These are phyloP conservation scores for Tethya wilhelma DNA, from an alignment of 37 sponge, comb jelly and placozoan species.

Conservation along the genomic window DNA sequence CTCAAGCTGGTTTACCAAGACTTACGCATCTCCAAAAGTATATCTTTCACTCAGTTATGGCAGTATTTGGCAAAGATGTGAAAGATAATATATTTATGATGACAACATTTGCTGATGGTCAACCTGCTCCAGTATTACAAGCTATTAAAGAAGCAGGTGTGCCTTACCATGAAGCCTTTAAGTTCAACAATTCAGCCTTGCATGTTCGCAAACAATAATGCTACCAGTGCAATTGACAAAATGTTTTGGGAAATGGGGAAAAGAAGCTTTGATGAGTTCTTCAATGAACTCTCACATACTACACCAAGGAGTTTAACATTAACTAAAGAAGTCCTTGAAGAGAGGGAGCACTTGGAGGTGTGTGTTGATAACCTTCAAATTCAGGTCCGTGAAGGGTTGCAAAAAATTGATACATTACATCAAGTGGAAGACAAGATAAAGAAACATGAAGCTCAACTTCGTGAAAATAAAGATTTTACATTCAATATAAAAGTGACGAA, in stretches of 20 bases:
- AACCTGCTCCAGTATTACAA: constrained; percentile 55
- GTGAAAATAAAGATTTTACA: constrained; percentile 61
- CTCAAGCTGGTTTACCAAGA: constrained; percentile 65
- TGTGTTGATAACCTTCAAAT: constrained; percentile 45
- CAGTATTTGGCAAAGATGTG: constrained; percentile 66
- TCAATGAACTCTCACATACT: constrained; percentile 23
- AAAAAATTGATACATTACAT: constrained; percentile 50
- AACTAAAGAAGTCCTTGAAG: constrained; percentile 69
- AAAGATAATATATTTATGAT: constrained; percentile 67
- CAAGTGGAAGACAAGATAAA: constrained; percentile 51
- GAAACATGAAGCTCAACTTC: constrained; percentile 44
- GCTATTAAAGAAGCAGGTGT: constrained; percentile 60
- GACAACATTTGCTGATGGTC: constrained; percentile 83
- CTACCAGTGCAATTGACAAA: constrained; percentile 28
- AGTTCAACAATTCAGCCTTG: constrained; percentile 80
- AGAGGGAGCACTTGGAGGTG: constrained; percentile 58
- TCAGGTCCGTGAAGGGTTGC: constrained; percentile 36
- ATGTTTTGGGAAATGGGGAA: constrained; percentile 84
- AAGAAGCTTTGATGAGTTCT: constrained; percentile 54
- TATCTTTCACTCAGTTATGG: constrained; percentile 70
- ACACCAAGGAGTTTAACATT: constrained; percentile 38
- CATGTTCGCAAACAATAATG: constrained; percentile 13
- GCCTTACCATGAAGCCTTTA: constrained; percentile 39
- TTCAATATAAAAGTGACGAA: constrained; percentile 42
- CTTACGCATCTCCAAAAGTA: constrained; percentile 66